Evolutionary conservation across 1,140 invertebrate species (phyloP), one percentile per base, ranked within the genome.

Genomic region (Conus betulinus): DNA sequence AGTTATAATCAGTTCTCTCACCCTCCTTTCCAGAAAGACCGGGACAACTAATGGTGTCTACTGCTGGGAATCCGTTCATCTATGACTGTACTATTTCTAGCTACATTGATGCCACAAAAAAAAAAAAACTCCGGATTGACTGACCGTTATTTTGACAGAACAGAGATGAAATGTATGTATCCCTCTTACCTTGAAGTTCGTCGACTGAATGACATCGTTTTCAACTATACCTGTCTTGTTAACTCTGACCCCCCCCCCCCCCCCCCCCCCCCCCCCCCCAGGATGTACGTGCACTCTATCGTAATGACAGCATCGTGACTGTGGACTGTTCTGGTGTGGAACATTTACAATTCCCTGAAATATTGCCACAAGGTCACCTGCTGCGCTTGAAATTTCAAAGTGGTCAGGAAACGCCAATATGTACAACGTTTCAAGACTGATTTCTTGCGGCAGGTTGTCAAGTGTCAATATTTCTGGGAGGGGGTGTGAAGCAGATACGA

Each of bases 1-100:
- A 79, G 17, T 15, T 23, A 79, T 39, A 87, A 87, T 27, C 39
- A 71, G 15, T 87, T 87, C 17, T 87, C 52, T 20, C 85, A 87
- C 74, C 85, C 85, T 11, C 85, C 85, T 0, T 87, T 87, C 74
- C 67, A 39, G 7, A 51, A 25, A 5, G 53, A 87, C 20, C 25
- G 52, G 23, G 78, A 87, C 71, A 53, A 74, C 25, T 27, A 51
- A 25, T n/a, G 15, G 71, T 87, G 52, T 87, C 55, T 60, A 71
- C 85, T 53, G 53, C 13, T 27, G 51, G 25, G 52, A 87, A 87
- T 27, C 85, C 85, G 1, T 87, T 25, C 53, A 74, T 51, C 27
- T 87, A 71, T 25, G 85, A 87, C 53, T 87, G 85, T 71, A 74
- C 53, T n/a, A 79, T 79, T 39, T 15, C 7, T 5, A 13, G 5